Conservation (phyloP, 2,888 invertebrate genomes). For the Oxycera nigricornis region DNA sequence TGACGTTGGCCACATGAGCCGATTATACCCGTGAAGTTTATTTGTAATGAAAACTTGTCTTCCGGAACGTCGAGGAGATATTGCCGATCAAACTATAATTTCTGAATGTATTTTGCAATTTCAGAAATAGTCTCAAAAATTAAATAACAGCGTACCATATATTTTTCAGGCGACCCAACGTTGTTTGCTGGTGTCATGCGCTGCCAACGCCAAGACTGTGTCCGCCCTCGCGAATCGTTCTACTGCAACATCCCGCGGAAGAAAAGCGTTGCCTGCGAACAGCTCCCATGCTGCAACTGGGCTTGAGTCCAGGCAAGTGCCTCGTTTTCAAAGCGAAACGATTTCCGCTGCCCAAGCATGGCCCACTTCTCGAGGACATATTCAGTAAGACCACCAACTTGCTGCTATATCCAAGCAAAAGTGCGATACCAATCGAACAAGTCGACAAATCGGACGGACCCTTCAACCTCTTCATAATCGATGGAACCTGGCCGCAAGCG, state of each 20-base stretch:
- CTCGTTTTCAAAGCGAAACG: constrained; percentile 74
- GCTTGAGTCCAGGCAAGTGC: constrained; percentile 78
- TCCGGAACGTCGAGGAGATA: too few species aligned
- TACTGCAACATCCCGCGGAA: constrained; percentile 93
- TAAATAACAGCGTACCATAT: too few species aligned
- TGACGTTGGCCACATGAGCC: too few species aligned
- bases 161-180: constrained; percentile 74
- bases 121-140: too few species aligned
- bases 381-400: constrained; percentile 70
- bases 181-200: constrained; percentile 91
- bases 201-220: constrained; percentile 74
- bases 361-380: constrained; percentile 70
- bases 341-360: constrained; percentile 76
- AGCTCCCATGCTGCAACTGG: constrained; percentile 85
- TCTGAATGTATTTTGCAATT: too few species aligned
- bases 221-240: constrained; percentile 75
- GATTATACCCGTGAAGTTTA: too few species aligned
- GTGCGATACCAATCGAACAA: constrained; percentile 73
- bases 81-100: too few species aligned
- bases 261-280: constrained; percentile 88
- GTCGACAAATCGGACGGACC: constrained; percentile 62
- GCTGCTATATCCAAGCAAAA: constrained; percentile 80
- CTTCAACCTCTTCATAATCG: constrained; percentile 84
- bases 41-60: too few species aligned
- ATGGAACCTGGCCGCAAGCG: constrained; percentile 97